Evolutionary conservation across 1,140 invertebrate genomes (phyloP).

Genomic region (Bombus difficillimus): DNA sequence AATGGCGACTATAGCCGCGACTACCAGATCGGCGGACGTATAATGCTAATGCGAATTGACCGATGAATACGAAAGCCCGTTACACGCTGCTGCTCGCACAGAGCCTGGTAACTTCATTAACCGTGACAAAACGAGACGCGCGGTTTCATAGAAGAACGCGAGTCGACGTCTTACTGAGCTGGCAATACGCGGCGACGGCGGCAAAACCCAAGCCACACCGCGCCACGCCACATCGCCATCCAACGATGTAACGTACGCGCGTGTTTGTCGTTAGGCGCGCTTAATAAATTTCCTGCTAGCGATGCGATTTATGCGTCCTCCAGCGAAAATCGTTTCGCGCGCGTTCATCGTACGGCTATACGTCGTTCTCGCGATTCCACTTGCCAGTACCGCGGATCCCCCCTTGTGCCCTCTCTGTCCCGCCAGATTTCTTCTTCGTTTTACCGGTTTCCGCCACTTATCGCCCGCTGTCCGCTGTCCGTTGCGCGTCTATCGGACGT

Average conservation of each 20-base stretch:
- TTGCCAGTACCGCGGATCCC: too few species aligned
- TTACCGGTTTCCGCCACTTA: too few species aligned
- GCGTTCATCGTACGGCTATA: not conserved
- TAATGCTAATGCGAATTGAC: conserved; percentile 70
- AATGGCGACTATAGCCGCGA: conserved; percentile 37
- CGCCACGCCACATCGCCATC: not conserved
- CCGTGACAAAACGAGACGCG: conserved; percentile 68
- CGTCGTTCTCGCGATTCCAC: conserved; percentile 26
- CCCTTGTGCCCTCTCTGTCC: not conserved
- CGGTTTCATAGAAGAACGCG: conserved; percentile 66
- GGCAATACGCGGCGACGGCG: not conserved
- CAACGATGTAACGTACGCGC: conserved; percentile 32
- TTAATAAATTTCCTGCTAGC: conserved; percentile 51
- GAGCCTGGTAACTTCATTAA: conserved; percentile 66
- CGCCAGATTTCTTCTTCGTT: not conserved
- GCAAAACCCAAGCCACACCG: conserved; percentile 11
- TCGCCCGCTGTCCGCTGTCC: too few species aligned
- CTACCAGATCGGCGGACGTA: conserved; percentile 65
- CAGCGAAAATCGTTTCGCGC: conserved; percentile 44
- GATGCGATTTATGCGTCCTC: conserved; percentile 34
- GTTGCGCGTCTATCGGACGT: not conserved
- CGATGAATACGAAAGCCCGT: conserved; percentile 68
- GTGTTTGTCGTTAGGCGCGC: conserved; percentile 44
- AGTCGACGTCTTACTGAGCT: conserved; percentile 60
- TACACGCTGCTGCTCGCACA: conserved; percentile 61